Evolutionary conservation across 1,140 invertebrate species (phyloP).

Genomic region (Zaprionus ornatus): DNA sequence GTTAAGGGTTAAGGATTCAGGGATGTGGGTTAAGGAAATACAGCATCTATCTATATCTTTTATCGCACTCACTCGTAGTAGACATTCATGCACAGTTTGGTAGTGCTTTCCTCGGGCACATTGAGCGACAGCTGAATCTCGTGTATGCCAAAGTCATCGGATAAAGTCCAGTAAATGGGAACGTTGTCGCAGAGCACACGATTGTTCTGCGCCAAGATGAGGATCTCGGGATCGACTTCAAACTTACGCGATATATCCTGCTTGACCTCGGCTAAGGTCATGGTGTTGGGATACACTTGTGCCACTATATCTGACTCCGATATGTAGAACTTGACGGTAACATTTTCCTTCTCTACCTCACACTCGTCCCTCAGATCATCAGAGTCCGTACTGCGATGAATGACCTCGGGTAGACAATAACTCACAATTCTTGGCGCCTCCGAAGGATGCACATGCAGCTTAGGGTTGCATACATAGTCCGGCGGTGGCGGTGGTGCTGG

Average conservation of each 20-base stretch:
- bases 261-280: slow-evolving; percentile 75
- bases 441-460: slow-evolving; percentile 50
- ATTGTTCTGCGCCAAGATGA: slow-evolving; percentile 58
- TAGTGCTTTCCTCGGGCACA: not conserved
- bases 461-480: slow-evolving; percentile 55
- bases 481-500: slow-evolving; percentile 4
- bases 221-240: slow-evolving; percentile 55
- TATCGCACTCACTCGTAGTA: slow-evolving; percentile 73
- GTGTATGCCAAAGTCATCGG: slow-evolving; percentile 78
- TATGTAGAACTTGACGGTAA: slow-evolving; percentile 79
- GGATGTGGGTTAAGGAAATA: too few relatives aligned
- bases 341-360: slow-evolving; percentile 58
- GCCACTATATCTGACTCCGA: slow-evolving; percentile 66
- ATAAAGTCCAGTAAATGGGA: slow-evolving; percentile 48
- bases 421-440: slow-evolving; percentile 35
- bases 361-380: slow-evolving; percentile 47
- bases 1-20: not conserved
- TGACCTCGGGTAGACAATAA: slow-evolving; percentile 23
- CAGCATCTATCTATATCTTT: not conserved
- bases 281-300: slow-evolving; percentile 80
- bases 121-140: slow-evolving; percentile 60
- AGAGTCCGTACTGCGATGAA: slow-evolving; percentile 46
- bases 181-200: slow-evolving; percentile 45
- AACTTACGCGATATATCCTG: slow-evolving; percentile 74
- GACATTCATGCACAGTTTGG: slow-evolving; percentile 62